These are phyloP conservation scores for Pegoplata infirma DNA, from an alignment of 2,888 invertebrate species.

Conservation along the genomic window DNA sequence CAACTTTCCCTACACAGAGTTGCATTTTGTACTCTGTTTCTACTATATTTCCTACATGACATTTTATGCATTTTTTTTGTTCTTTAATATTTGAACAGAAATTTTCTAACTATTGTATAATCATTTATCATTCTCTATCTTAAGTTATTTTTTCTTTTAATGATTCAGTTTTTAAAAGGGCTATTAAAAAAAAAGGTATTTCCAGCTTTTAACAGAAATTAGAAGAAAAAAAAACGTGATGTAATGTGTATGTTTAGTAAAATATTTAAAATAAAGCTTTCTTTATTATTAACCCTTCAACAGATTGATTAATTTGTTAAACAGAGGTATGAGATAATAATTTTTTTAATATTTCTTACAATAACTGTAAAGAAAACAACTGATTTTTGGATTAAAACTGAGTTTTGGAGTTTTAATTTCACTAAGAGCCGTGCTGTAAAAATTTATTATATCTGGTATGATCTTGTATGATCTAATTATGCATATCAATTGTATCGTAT, in stretches of 20 bases:
- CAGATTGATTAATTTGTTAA: too few species aligned
- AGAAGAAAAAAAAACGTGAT: slow-evolving; percentile 10
- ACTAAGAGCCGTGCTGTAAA: too few species aligned
- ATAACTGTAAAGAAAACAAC: too few species aligned
- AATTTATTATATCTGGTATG: too few species aligned
- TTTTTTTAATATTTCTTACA: too few species aligned
- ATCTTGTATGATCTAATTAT: too few species aligned
- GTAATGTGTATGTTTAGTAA: neutral
- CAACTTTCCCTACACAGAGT: neutral
- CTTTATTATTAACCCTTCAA: neutral
- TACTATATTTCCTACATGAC: neutral
- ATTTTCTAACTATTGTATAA: slow-evolving; percentile 28
- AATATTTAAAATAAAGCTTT: neutral
- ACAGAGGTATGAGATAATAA: too few species aligned
- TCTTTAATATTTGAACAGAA: neutral
- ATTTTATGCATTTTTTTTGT: neutral
- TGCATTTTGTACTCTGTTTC: slow-evolving; percentile 20
- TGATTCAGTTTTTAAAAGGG: slow-evolving; percentile 8
- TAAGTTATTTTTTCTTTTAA: neutral
- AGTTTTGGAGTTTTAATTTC: too few species aligned
- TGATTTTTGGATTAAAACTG: too few species aligned
- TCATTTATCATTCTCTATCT: slow-evolving; percentile 27
- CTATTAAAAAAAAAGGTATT: slow-evolving; percentile 9
- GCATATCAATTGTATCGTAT: too few species aligned
- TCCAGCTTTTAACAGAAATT: neutral